These are phyloP conservation scores for Mamestra configurata DNA, from an alignment of 1,140 invertebrate genomes.

Conservation along the genomic window DNA sequence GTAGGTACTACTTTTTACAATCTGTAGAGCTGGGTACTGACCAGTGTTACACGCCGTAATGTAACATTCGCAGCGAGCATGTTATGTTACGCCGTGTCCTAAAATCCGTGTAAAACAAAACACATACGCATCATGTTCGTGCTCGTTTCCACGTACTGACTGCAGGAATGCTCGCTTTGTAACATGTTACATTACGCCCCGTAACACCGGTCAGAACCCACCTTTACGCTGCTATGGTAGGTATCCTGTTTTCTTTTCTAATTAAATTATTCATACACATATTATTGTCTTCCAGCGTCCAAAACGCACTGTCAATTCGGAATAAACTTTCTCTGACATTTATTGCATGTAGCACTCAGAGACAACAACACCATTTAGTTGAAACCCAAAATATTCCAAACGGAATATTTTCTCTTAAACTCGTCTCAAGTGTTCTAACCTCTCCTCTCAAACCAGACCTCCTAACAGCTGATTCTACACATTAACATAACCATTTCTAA, in stretches of 20 bases:
- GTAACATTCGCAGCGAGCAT: too few relatives aligned
- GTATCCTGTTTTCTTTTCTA: neutral
- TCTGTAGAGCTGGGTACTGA: too few relatives aligned
- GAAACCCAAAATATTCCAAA: slow-evolving; percentile 33
- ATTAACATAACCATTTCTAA: slow-evolving; percentile 49
- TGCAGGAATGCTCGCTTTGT: too few relatives aligned
- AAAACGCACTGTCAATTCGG: neutral
- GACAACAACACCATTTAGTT: slow-evolving; percentile 7
- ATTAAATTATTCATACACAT: neutral
- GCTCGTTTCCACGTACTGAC: too few relatives aligned
- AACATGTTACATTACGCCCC: too few relatives aligned
- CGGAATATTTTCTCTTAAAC: slow-evolving; percentile 8
- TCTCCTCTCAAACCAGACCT: neutral
- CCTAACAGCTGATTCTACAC: slow-evolving; percentile 43
- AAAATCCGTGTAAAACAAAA: too few relatives aligned
- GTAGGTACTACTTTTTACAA: too few relatives aligned
- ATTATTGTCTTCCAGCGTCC: neutral
- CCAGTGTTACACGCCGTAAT: too few relatives aligned
- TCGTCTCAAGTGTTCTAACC: neutral
- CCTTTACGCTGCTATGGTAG: neutral
- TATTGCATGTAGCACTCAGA: slow-evolving; percentile 25
- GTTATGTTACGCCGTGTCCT: too few relatives aligned
- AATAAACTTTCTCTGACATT: slow-evolving; percentile 41
- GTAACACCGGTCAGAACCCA: too few relatives aligned
- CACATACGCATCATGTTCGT: too few relatives aligned